These are phyloP conservation scores for Scomber colias DNA, from an alignment of 2,113 vertebrate species.

Conservation along the genomic window DNA sequence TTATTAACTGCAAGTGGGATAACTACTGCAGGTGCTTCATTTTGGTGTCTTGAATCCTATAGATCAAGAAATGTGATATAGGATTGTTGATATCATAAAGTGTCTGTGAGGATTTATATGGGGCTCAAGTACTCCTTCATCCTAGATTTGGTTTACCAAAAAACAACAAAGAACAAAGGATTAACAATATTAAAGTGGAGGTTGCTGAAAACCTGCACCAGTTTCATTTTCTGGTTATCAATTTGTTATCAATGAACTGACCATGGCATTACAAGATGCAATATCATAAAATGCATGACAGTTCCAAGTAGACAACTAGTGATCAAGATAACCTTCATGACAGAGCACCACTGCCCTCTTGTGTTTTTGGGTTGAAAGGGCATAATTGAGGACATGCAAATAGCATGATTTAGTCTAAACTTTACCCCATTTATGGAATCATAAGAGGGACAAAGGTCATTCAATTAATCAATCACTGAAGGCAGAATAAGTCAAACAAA, in stretches of 20 bases:
- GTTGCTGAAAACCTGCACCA: neutral
- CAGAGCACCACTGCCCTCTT: conserved; percentile 78
- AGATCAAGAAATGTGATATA: neutral
- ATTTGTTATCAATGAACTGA: neutral
- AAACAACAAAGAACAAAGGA: too few relatives aligned
- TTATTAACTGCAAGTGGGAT: conserved; percentile 19
- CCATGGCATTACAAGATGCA: neutral
- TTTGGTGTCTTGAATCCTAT: conserved; percentile 13
- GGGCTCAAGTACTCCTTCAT: neutral
- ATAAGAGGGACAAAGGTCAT: neutral
- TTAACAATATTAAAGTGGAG: too few relatives aligned
- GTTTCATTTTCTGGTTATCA: neutral
- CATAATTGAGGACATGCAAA: neutral
- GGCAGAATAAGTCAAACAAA: neutral
- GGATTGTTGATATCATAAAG: neutral
- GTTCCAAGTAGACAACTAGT: neutral
- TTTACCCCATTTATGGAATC: neutral
- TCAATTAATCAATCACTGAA: neutral
- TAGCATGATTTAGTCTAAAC: neutral
- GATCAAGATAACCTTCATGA: conserved; percentile 9
- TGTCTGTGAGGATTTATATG: neutral
- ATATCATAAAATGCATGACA: neutral
- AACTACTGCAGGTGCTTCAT: conserved; percentile 27
- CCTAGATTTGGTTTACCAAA: neutral
- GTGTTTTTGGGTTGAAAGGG: conserved; percentile 62